Conservation (phyloP, 2,797 vertebrate genomes). For the Alectoris magna region DNA sequence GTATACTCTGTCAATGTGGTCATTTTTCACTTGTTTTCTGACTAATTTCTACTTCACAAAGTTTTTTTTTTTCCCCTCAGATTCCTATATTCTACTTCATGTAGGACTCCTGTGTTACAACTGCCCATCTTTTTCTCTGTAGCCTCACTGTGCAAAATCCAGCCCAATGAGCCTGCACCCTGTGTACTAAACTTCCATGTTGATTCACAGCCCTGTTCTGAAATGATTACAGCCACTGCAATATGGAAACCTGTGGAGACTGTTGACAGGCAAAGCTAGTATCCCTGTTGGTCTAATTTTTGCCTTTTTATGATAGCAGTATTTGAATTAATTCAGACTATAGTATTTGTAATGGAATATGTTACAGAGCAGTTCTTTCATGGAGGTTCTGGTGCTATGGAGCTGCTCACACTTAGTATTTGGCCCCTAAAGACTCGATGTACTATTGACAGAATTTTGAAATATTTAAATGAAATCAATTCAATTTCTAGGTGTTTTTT, state of each 20-base stretch:
- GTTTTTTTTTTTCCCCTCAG: not conserved
- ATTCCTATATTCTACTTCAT: not conserved
- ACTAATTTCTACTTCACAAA: not conserved
- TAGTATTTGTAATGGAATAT: not conserved
- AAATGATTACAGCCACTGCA: not conserved
- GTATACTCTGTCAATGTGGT: not conserved
- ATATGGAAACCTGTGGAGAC: not conserved
- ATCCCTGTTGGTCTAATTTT: not conserved
- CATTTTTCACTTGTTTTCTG: not conserved
- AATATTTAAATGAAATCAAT: not conserved
- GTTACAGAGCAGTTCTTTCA: not conserved
- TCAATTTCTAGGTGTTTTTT: not conserved
- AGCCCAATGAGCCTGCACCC: not conserved
- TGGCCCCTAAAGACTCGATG: not conserved
- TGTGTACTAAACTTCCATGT: not conserved
- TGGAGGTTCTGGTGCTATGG: not conserved
- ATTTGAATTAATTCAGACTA: not conserved
- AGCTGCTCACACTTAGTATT: not conserved
- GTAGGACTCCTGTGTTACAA: not conserved
- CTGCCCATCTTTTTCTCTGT: not conserved
- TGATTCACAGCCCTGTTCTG: not conserved
- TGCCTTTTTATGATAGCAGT: not conserved
- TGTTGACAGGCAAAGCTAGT: not conserved
- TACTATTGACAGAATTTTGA: not conserved
- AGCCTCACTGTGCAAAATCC: not conserved